Base-by-base conservation (phyloP, 2,113 vertebrate species). In the Nothobranchius furzeri region DNA sequence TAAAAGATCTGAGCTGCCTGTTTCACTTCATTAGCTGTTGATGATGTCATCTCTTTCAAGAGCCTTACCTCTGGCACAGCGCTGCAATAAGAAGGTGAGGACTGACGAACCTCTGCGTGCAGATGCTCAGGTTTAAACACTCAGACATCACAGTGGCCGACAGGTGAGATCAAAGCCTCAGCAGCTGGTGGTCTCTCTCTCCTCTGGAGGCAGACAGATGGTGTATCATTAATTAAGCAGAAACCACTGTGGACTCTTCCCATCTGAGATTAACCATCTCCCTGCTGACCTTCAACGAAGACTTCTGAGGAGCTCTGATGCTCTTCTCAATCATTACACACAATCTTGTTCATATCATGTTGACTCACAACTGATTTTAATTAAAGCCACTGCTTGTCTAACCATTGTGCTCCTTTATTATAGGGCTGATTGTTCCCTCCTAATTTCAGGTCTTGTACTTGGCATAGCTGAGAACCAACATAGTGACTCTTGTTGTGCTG, bases 191-290 rank as follows among this genome's bases (percentile, higher is more conserved):
- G 72, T 81, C 80, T 70, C 37, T 69, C 35, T 67, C 17, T 73
- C 77, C 85, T 74, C 64, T 65, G 55, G 85, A 86, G 85, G 82
- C 53, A 53, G 76, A 80, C 91, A 92, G 90, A 91, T 92, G 91
- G 89, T 52, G 25, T 17, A 7, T 63, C 71, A 79, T 87, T 90
- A 92, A 92, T 92, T 89, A 92, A 87, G 82, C 82, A 79, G 73
- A 84, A 89, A 70, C 82, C 85, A 87, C 85, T 65, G 73, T 63
- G 85, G 87, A 72, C 70, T 62, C 60, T 37, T 60, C 74, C 73
- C 85, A 84, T 83, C 76, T 76, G 85, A 85, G 81, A 81, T 77
- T 56, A 61, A 69, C 51, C 10, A 46, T 63, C 60, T 85, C 73
- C 68, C 69, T 64, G 47, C 42, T 7, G 8, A 55, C 59, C 46